Conservation (phyloP, 2,797 vertebrate genomes). For the Alcedo atthis region DNA sequence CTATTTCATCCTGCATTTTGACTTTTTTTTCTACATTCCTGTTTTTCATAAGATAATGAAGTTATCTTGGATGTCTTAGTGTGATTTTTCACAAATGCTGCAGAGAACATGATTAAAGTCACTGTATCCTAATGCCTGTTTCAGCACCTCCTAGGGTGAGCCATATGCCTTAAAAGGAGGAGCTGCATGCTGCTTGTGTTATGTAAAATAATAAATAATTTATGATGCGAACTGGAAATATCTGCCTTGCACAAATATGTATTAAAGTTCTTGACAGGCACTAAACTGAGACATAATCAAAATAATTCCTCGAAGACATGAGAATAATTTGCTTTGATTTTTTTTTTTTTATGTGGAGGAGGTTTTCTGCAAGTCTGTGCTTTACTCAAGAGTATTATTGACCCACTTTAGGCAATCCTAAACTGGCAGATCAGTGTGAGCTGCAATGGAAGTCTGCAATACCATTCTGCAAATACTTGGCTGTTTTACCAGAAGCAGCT, state of each 20-base stretch:
- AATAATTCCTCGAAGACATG: not conserved
- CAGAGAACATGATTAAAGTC: not conserved
- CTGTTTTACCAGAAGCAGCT: conserved; percentile 21
- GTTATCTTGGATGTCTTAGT: not conserved
- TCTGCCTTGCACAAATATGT: not conserved
- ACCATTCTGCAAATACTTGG: not conserved
- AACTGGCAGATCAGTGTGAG: not conserved
- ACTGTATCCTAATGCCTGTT: not conserved
- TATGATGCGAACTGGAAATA: conserved; percentile 3
- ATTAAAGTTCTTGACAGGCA: not conserved
- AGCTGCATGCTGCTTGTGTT: conserved; percentile 22
- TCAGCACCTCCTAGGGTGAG: not conserved
- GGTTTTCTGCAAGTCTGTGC: not conserved
- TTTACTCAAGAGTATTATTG: conserved; percentile 26
- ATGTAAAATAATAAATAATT: conserved; percentile 64
- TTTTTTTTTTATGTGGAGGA: not conserved
- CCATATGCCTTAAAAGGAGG: not conserved
- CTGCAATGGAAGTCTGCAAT: not conserved
- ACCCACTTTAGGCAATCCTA: conserved; percentile 46
- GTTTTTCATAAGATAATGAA: rapidly evolving
- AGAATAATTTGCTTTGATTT: not conserved
- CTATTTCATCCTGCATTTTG: not conserved
- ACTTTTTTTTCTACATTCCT: not conserved
- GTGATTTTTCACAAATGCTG: not conserved
- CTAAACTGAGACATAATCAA: not conserved